phyloP scores from a whole-genome alignment of 2,113 vertebrate genomes.

The Zosterops borbonicus region DNA sequence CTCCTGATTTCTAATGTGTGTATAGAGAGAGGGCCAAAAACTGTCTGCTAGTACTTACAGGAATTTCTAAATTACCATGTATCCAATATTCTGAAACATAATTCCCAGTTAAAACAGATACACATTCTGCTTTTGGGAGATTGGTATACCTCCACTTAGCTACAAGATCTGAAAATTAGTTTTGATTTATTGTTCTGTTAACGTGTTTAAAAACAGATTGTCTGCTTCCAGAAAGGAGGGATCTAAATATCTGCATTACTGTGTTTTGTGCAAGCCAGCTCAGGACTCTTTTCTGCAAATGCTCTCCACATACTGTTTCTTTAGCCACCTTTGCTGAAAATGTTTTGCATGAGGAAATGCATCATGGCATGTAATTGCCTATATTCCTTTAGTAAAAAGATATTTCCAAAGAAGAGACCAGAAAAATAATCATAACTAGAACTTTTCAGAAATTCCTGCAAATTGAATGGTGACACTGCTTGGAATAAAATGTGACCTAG shows the following conservation, averaged over 20 bases:
- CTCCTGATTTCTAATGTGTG: not conserved
- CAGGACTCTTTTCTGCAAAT: not conserved
- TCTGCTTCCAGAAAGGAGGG: not conserved
- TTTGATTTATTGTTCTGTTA: not conserved
- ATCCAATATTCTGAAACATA: not conserved
- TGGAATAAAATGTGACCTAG: not conserved
- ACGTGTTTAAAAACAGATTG: not conserved
- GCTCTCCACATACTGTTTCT: not conserved
- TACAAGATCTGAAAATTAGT: not conserved
- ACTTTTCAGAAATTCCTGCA: not conserved
- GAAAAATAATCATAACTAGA: not conserved
- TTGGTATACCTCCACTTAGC: not conserved
- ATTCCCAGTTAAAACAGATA: not conserved
- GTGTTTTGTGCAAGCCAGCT: not conserved
- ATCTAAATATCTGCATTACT: not conserved
- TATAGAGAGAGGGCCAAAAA: not conserved
- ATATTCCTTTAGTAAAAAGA: not conserved
- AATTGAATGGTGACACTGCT: not conserved
- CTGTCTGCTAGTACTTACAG: not conserved
- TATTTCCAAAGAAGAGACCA: not conserved
- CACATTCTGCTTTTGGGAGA: not conserved
- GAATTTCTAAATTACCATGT: not conserved
- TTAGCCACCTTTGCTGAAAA: not conserved
- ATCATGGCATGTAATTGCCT: not conserved
- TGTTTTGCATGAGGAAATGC: not conserved